phyloP scores from a whole-genome alignment of 2,888 invertebrate genomes.

The Drosophila anomelani region DNA sequence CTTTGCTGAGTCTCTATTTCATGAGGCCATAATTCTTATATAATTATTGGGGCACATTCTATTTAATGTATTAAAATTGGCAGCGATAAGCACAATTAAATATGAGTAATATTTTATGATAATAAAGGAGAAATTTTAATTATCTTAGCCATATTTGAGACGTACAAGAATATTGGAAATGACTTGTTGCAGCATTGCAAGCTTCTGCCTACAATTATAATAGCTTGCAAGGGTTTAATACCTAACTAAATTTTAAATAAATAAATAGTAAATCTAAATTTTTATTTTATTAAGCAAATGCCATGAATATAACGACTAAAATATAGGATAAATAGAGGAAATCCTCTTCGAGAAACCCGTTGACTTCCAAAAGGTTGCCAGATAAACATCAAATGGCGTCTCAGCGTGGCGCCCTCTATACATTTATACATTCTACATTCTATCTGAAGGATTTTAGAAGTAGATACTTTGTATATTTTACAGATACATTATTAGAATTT shows the following conservation, averaged over 20 bases:
- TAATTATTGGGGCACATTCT: conserved; percentile 9
- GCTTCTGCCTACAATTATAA: too few species aligned
- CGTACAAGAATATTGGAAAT: not conserved
- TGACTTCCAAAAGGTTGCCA: conserved; percentile 3
- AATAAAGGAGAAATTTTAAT: not conserved
- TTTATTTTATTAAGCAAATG: not conserved
- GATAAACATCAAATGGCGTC: conserved; percentile 14
- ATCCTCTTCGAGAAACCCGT: not conserved
- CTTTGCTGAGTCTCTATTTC: not conserved
- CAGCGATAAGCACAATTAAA: not conserved
- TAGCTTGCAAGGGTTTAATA: too few species aligned
- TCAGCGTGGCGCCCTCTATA: conserved; percentile 7
- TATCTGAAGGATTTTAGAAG: not conserved
- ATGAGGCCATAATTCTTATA: conserved; percentile 21
- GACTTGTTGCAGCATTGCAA: too few species aligned
- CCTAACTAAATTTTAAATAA: not conserved
- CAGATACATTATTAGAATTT: not conserved
- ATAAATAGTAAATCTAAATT: not conserved
- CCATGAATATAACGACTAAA: fast-evolving
- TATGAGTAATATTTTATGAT: not conserved
- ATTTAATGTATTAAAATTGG: not conserved
- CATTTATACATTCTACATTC: conserved; percentile 16
- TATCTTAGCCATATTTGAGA: not conserved
- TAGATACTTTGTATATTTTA: conserved; percentile 1
- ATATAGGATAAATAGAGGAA: too few species aligned